Evolutionary conservation across 2,888 invertebrate species (phyloP).

Genomic region (Macrosiphum euphorbiae): DNA sequence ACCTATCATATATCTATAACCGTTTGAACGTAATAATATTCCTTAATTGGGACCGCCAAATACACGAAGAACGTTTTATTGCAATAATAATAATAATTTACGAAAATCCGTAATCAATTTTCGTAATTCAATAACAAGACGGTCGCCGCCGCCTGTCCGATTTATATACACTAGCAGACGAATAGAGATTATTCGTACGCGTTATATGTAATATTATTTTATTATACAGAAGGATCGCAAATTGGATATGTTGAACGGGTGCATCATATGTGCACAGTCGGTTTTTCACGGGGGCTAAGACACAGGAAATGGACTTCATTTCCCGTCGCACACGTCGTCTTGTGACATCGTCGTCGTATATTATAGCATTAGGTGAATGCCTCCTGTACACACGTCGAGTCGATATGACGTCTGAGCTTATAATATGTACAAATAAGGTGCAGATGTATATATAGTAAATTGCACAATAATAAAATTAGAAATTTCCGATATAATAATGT

Average conservation of each 20-base stretch:
- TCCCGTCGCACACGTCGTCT: constrained; percentile 31
- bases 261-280: not conserved
- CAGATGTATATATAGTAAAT: not conserved
- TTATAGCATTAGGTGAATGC: not conserved
- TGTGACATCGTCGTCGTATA: not conserved
- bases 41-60: constrained; percentile 26
- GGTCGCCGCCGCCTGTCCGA: not conserved
- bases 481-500: not conserved
- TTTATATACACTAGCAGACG: not conserved
- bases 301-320: constrained; percentile 51
- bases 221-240: not conserved
- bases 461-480: not conserved
- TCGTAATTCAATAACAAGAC: constrained; percentile 7
- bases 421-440: not conserved
- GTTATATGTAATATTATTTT: not conserved
- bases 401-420: not conserved
- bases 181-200: not conserved
- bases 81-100: constrained; percentile 40
- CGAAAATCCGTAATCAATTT: constrained; percentile 43
- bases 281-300: constrained; percentile 24
- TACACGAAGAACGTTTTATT: constrained; percentile 8
- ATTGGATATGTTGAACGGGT: not conserved
- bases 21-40: not conserved
- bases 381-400: too few species aligned
- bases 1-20: not conserved